Base-by-base conservation (phyloP, 2,888 invertebrate genomes). In the Ligdia adustata region DNA sequence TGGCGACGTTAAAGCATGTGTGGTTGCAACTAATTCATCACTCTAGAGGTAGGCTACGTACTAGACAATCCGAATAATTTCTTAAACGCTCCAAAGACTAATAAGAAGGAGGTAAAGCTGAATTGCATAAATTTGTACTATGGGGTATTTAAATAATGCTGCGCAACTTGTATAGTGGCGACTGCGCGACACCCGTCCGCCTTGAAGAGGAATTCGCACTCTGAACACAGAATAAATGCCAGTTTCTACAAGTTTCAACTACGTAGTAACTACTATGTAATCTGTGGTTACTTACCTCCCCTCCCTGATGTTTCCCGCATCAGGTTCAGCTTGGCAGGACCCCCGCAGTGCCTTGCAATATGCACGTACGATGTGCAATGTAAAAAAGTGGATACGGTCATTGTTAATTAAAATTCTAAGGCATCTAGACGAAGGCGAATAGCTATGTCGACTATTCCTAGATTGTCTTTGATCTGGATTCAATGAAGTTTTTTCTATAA, bases 161-260 rank as follows among this genome's bases (percentile, higher is more conserved):
- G 49, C 52, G 20, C 26, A 41, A 52, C 52, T 37, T 46, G 52
- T 48, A 45, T 44, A 29, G 52, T 45, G 33, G 33, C n/a, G n/a
- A n/a, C n/a, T n/a, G 39, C 47, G 42, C 47, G 50, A 57, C 56
- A 52, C 54, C 55, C 35, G 55, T 57, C 52, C 55, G 53, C 57
- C 52, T 52, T 52, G 74, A 70, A 47, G 60, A 66, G 73, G 77
- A 78, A 79, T 80, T 77, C 48, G 50, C 57, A 56, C 59, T 51
- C 32, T 4, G n/a, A n/a, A n/a, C n/a, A n/a, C n/a, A n/a, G n/a
- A n/a, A n/a, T n/a, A n/a, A n/a, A n/a, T n/a, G n/a, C n/a, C n/a
- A n/a, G n/a, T n/a, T n/a, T n/a, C n/a, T n/a, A n/a, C n/a, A n/a
- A n/a, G n/a, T n/a, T n/a, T n/a, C n/a, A n/a, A n/a, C n/a, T n/a